phyloP scores from a whole-genome alignment of 2,797 vertebrate species.

The Lepus townsendii region DNA sequence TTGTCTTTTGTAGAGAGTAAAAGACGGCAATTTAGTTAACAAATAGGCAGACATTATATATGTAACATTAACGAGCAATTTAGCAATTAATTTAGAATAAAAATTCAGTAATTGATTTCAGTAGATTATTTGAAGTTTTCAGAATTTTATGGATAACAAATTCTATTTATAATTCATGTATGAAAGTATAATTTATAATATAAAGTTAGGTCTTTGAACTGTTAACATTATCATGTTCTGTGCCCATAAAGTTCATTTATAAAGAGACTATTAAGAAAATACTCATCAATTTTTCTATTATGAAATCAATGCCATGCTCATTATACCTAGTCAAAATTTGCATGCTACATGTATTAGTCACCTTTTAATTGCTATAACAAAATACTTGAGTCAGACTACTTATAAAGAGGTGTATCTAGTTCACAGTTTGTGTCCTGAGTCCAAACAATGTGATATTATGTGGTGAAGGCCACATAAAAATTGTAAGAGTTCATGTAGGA shows the following conservation, averaged over 20 bases:
- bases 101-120: background rate
- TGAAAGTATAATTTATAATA: constrained; percentile 1
- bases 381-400: too few species aligned
- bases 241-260: background rate
- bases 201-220: background rate
- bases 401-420: too few species aligned
- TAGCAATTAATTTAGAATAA: constrained; percentile 17
- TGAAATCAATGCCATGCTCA: background rate
- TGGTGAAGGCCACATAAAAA: too few species aligned
- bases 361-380: too few species aligned
- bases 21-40: background rate
- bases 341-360: background rate
- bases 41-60: background rate
- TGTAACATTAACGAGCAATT: background rate
- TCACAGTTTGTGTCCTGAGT: too few species aligned
- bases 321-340: background rate
- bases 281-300: background rate
- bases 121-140: background rate
- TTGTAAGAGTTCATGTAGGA: too few species aligned
- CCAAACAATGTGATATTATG: too few species aligned
- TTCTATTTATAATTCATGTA: constrained; percentile 38
- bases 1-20: constrained; percentile 15
- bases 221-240: background rate
- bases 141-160: constrained; percentile 12
- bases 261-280: background rate